Evolutionary conservation across 1,140 invertebrate species (phyloP).

Genomic region (Pissodes strobi): DNA sequence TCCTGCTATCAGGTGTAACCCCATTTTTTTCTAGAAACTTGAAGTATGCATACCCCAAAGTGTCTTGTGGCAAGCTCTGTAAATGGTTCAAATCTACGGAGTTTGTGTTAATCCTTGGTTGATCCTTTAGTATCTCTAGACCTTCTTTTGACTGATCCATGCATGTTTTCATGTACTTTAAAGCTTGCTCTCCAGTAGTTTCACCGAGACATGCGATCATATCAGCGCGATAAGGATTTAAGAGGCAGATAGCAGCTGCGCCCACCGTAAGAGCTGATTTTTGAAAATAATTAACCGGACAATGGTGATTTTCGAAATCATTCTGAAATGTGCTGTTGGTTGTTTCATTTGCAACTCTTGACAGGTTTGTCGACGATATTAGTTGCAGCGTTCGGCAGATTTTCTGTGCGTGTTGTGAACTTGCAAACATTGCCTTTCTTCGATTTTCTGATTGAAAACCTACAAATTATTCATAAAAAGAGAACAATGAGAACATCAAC

Average conservation of each 20-base stretch:
- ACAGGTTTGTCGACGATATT: too few relatives aligned
- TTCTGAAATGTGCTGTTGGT: conserved; percentile 53
- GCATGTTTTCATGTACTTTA: conserved; percentile 68
- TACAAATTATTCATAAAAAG: too few relatives aligned
- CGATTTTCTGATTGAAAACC: too few relatives aligned
- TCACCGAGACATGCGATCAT: conserved; percentile 95
- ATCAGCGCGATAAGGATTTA: conserved; percentile 79
- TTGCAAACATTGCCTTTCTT: too few relatives aligned
- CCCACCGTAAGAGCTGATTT: conserved; percentile 75
- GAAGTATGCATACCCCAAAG: conserved; percentile 83
- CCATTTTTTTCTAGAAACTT: conserved; percentile 82
- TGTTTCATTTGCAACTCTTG: too few relatives aligned
- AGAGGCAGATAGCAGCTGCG: conserved; percentile 74
- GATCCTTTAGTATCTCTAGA: conserved; percentile 71
- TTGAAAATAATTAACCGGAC: conserved; percentile 75
- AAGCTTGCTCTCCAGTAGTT: conserved; percentile 73
- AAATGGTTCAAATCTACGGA: conserved; percentile 80
- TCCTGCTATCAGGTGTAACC: conserved; percentile 91
- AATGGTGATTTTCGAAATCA: conserved; percentile 66
- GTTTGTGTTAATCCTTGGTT: conserved; percentile 84
- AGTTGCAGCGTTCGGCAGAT: too few relatives aligned
- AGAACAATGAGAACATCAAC: too few relatives aligned
- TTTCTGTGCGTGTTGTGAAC: too few relatives aligned
- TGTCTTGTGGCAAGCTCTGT: conserved; percentile 72
- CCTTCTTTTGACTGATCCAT: conserved; percentile 68